Evolutionary conservation across 2,797 vertebrate species (phyloP).

Genomic region (Syngnathus rostellatus): DNA sequence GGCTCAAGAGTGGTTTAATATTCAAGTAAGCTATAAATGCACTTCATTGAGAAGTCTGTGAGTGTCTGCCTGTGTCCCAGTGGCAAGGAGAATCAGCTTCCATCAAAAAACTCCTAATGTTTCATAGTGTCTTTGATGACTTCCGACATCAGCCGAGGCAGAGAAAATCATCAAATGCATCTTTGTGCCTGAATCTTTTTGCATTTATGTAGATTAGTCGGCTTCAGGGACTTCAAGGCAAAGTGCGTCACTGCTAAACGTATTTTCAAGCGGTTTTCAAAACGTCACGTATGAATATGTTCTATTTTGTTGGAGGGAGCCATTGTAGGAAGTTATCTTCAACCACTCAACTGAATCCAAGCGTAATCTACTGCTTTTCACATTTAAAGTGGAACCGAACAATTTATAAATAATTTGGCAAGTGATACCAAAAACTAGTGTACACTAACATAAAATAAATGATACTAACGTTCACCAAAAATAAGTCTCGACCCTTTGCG

Average conservation of each 20-base stretch:
- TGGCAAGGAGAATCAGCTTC: slow-evolving; percentile 1
- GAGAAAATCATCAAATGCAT: not conserved
- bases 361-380: too few relatives aligned
- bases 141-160: not conserved
- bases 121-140: not conserved
- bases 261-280: not conserved
- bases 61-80: not conserved
- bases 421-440: too few relatives aligned
- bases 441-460: too few relatives aligned
- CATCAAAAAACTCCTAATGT: not conserved
- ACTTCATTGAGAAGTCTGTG: not conserved
- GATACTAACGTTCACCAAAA: too few relatives aligned
- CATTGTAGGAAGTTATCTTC: not conserved
- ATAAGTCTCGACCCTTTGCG: too few relatives aligned
- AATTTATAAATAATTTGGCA: too few relatives aligned
- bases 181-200: not conserved
- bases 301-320: too few relatives aligned
- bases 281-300: not conserved
- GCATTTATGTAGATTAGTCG: not conserved
- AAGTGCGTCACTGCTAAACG: slow-evolving; percentile 2
- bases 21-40: not conserved
- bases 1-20: not conserved
- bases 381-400: too few relatives aligned
- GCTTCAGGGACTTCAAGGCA: not conserved
- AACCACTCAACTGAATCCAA: not conserved